Base-by-base conservation (phyloP, 2,797 vertebrate genomes). In the Okamejei kenojei region DNA sequence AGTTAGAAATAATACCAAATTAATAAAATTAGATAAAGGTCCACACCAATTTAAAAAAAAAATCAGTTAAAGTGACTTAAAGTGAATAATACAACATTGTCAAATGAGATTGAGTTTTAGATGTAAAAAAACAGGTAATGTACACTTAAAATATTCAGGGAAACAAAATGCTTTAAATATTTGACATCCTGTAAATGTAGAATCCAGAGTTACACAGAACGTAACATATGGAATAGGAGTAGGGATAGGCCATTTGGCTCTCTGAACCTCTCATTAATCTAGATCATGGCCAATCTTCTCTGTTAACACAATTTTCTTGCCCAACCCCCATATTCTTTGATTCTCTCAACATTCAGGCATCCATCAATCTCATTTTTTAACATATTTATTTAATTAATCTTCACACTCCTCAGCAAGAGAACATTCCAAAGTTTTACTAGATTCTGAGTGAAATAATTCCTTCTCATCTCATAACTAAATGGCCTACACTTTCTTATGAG, bases 81-180 rank as follows among this genome's bases (percentile, higher is more conserved):
- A n/a, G 58, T 88, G 61, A 61, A 84, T 84, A 84, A 63, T 63
- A 21, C 4, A 45, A 45, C 26, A 29, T 15, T 88, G 26, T 65
- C 61, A 26, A 63, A 88, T 88, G 26, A 88, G 82, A 88, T n/a
- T 81, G 79, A 81, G 79, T 17, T 38, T 54, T 81, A 19, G 73
- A 8, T 76, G 21, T 8, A 76, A 8, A 26, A 26, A 45, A 45
- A 26, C 23, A 76, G 1, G 29, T 26, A 3, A 26, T 26, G 23
- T 26, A 76, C 23, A 26, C 23, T 76, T 23, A 76, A 76, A 76
- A 76, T 76, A 76, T 76, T 26, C 73, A 7, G 29, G 29, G 73
- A 76, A 26, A 76, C 21, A 76, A 76, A 8, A 76, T 29, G 73
- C 26, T 76, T 76, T 29, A 76, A 76, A 76, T 76, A 26, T 76